A percentile compares a stretch with the other conserved stretches of the same genome.
phyloP scores from a whole-genome alignment of 1,140 invertebrate species.

The Hermatobates lingyangjiaoensis region DNA sequence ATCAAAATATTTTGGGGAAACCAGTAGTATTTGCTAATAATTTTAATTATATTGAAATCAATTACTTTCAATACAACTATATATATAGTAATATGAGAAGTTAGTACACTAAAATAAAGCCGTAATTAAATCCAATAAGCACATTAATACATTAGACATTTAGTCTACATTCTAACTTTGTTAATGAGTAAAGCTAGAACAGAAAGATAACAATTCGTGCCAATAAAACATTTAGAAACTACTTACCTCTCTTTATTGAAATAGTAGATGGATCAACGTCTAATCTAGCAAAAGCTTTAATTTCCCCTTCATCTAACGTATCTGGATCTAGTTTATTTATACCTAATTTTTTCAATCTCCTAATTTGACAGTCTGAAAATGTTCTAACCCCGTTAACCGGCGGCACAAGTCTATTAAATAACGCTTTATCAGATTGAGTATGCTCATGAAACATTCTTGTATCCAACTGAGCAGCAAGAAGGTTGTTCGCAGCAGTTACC shows the following conservation, averaged over 20 bases:
- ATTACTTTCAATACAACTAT: neutral
- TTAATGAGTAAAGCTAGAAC: too few species aligned
- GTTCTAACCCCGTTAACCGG: slow-evolving; percentile 47
- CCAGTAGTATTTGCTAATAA: too few species aligned
- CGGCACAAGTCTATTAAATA: slow-evolving; percentile 78
- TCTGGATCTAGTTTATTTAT: slow-evolving; percentile 79
- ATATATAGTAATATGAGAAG: neutral
- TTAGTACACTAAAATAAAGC: too few species aligned
- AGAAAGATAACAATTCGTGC: neutral
- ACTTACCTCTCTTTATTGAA: slow-evolving; percentile 76
- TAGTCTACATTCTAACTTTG: too few species aligned
- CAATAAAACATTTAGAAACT: neutral
- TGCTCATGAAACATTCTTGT: slow-evolving; percentile 91
- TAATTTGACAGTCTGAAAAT: slow-evolving; percentile 9
- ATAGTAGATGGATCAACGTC: slow-evolving; percentile 83
- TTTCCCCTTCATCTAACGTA: slow-evolving; percentile 59
- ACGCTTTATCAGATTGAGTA: slow-evolving; percentile 64
- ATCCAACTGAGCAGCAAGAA: slow-evolving; percentile 85
- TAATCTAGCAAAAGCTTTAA: slow-evolving; percentile 57
- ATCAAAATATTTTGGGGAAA: too few species aligned
- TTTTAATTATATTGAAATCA: neutral
- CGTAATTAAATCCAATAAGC: too few species aligned
- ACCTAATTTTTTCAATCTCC: slow-evolving; percentile 31
- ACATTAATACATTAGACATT: too few species aligned
- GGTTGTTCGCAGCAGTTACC: slow-evolving; percentile 91